Evolutionary conservation across 1,140 invertebrate species (phyloP).

Genomic region (Euglossa dilemma): DNA sequence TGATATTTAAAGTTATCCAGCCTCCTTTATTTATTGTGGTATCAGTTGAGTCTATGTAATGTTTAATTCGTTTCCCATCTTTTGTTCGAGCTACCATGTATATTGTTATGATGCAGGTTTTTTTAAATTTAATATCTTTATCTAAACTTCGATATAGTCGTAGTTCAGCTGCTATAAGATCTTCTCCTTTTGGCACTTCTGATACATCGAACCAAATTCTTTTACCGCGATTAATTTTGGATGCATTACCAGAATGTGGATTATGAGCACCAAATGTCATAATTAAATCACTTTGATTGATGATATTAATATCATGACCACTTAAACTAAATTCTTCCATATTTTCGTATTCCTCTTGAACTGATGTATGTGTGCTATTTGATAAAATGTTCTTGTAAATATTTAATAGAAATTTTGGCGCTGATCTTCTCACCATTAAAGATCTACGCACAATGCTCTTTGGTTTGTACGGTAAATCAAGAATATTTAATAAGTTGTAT

Average conservation of each 20-base stretch:
- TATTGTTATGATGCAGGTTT: constrained; percentile 43
- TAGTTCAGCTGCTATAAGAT: constrained; percentile 91
- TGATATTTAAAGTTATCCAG: constrained; percentile 91
- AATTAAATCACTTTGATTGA: constrained; percentile 93
- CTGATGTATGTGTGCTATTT: constrained; percentile 73
- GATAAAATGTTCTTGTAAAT: constrained; percentile 86
- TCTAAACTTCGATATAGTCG: constrained; percentile 84
- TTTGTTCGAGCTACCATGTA: constrained; percentile 46
- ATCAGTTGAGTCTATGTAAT: constrained; percentile 82
- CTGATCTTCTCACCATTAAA: constrained; percentile 85
- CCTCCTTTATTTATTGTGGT: constrained; percentile 85
- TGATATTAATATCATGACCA: constrained; percentile 87
- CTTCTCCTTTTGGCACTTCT: constrained; percentile 88
- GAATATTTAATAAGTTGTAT: constrained; percentile 90
- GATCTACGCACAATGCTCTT: constrained; percentile 80
- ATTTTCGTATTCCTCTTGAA: not conserved
- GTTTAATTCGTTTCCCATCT: constrained; percentile 81
- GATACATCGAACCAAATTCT: constrained; percentile 94
- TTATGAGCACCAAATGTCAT: constrained; percentile 92
- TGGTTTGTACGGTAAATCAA: constrained; percentile 91
- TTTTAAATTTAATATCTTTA: not conserved
- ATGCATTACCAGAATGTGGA: constrained; percentile 65
- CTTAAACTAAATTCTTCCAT: constrained; percentile 86
- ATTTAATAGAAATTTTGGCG: constrained; percentile 91
- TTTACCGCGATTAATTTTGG: constrained; percentile 87